phyloP scores from a whole-genome alignment of 2,797 vertebrate genomes.

The Lacerta agilis region DNA sequence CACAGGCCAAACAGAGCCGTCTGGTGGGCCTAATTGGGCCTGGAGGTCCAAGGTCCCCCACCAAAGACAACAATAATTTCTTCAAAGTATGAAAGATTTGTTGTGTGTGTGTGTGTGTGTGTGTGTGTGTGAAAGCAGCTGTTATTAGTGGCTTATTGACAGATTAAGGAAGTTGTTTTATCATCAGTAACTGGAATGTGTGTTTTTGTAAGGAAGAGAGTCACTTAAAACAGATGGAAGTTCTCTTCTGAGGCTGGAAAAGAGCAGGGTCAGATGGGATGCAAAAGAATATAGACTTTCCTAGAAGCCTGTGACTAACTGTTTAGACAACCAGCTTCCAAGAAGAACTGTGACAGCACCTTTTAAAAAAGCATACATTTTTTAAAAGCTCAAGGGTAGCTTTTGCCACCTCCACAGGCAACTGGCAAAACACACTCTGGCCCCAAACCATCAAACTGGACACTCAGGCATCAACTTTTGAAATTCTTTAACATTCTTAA shows the following conservation, averaged over 20 bases:
- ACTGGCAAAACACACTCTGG: neutral
- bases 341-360: neutral
- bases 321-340: slow-evolving; percentile 36
- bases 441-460: neutral
- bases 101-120: too few relatives aligned
- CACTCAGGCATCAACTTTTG: slow-evolving; percentile 26
- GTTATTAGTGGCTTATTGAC: slow-evolving; percentile 12
- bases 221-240: slow-evolving; percentile 26
- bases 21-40: too few relatives aligned
- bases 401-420: neutral
- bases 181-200: slow-evolving; percentile 35
- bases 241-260: neutral
- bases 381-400: slow-evolving; percentile 17
- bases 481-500: slow-evolving; percentile 25
- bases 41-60: too few relatives aligned
- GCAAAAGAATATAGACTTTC: neutral
- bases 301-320: slow-evolving; percentile 48
- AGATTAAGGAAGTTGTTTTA: slow-evolving; percentile 8
- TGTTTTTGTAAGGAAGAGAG: slow-evolving; percentile 23
- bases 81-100: neutral
- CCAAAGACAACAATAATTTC: neutral
- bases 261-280: neutral
- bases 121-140: neutral
- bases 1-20: too few relatives aligned
- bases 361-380: neutral